Evolutionary conservation across 2,113 vertebrate genomes (phyloP), one percentile per base, ranked within the genome.

Genomic region (Oostethus manadensis): DNA sequence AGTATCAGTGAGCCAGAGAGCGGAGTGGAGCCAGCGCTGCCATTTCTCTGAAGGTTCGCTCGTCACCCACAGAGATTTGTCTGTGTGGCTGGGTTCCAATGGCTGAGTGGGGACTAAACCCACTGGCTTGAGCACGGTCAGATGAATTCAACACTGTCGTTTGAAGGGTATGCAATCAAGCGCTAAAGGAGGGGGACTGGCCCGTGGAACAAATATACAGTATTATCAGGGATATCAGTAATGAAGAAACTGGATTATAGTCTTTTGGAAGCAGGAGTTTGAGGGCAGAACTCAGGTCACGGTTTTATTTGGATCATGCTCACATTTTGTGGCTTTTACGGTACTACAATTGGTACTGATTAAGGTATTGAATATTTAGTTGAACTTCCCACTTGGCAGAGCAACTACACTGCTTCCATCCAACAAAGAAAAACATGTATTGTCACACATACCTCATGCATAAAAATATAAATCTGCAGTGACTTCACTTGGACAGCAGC

Each of bases 61-160:
- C 51, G n/a, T 47, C 42, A 17, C 47, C 50, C 44, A 53, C 53
- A 53, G 64, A 64, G 46, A 66, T 70, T 54, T 51, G 29, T 51
- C 55, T 60, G 58, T 56, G 57, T 78, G 70, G 62, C 70, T 68
- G 4, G 44, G 50, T 66, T 70, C 58, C 51, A 66, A 9, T 42
- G 48, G 40, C 57, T 58, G 54, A 71, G 62, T 63, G 51, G 68
- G 40, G 16, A 49, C 61, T 68, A 58, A 35, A 61, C 35, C 51
- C 61, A 18, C 40, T 60, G 18, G 20, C 0, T 33, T 58, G 26
- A 51, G 66, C 66, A 73, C 51, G 70, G 46, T 51, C 58, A 58
- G 54, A 76, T 77, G 57, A 66, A 29, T 23, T 47, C 33, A 47
- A 60, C 33, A 29, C 35, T 54, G 51, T 68, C 71, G 66, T 55